Evolutionary conservation across 2,888 invertebrate genomes (phyloP), one percentile per base, ranked within the genome.

Genomic region (Ommatoiulus sabulosus): DNA sequence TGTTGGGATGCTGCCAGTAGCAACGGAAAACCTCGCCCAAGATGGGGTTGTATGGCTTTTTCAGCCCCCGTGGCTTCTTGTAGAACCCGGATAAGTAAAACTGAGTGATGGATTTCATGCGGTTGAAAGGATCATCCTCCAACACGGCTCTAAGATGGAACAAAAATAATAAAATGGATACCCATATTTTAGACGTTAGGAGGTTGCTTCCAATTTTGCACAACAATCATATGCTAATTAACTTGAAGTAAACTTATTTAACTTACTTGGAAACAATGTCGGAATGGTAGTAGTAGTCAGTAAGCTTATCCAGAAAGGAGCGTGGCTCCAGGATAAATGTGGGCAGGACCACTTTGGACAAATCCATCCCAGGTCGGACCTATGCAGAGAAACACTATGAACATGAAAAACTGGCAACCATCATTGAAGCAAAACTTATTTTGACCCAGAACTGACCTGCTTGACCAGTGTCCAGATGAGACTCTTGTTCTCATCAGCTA

Each of bases 31-130:
- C 96, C 93, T 98, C 98, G 0, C 98, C 98, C 87, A 98, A 94
- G 88, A 98, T 97, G 0, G 98, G 98, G 94, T 98, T 98, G 92
- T 98, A 98, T 0, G 98, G 98, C 92, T 98, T 98, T 93, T 98
- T 98, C 86, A 98, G 94, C 4, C 98, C 98, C 93, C 97, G 97
- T 0, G 98, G 98, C 92, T 98, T 98, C 91, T 97, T 96, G 93
- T 98, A 97, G 92, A 98, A 95, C 1, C 98, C 98, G 0, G 97
- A 97, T 46, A 98, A 94, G 93, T 98, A 98, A 97, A 97, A 98
- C 91, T 96, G 95, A 0, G 97, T 96, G 0, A 98, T 96, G 43
- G 94, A 94, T 92, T 97, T 97, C 96, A 98, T 98, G 90, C 98
- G 94, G 44, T 95, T 95, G 92, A 96, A 97, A 0, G 98, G 97